These are phyloP conservation scores for Apotomis capreana DNA, from an alignment of 2,888 invertebrate species.

Conservation along the genomic window DNA sequence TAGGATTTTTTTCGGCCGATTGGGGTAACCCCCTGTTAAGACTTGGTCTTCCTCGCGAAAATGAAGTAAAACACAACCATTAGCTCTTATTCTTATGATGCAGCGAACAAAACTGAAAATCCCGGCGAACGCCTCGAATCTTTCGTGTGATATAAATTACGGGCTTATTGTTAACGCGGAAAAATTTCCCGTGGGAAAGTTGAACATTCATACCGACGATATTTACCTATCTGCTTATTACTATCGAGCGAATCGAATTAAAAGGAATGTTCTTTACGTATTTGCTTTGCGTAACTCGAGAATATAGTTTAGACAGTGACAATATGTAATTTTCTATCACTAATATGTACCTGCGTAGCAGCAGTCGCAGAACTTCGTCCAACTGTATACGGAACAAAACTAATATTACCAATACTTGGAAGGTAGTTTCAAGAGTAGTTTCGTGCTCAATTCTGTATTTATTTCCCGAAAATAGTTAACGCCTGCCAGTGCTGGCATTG, in stretches of 20 bases:
- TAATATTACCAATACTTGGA: neutral
- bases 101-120: constrained; percentile 15
- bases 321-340: neutral
- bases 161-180: constrained; percentile 58
- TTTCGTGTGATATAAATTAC: constrained; percentile 57
- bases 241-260: neutral
- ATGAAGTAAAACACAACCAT: no score
- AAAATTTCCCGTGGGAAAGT: constrained; percentile 56
- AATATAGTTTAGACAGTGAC: neutral
- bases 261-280: neutral
- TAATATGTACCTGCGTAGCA: no score
- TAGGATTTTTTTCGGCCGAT: no score
- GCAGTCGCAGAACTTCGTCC: neutral
- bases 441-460: constrained; percentile 3
- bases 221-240: constrained; percentile 21
- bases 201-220: constrained; percentile 56
- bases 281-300: neutral
- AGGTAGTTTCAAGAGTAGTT: constrained; percentile 8
- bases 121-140: constrained; percentile 45
- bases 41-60: no score
- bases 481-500: constrained; percentile 19
- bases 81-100: neutral
- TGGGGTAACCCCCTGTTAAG: no score
- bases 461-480: constrained; percentile 17
- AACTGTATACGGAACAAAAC: neutral